Evolutionary conservation across 2,888 invertebrate species (phyloP).

Genomic region (Acronicta alni): DNA sequence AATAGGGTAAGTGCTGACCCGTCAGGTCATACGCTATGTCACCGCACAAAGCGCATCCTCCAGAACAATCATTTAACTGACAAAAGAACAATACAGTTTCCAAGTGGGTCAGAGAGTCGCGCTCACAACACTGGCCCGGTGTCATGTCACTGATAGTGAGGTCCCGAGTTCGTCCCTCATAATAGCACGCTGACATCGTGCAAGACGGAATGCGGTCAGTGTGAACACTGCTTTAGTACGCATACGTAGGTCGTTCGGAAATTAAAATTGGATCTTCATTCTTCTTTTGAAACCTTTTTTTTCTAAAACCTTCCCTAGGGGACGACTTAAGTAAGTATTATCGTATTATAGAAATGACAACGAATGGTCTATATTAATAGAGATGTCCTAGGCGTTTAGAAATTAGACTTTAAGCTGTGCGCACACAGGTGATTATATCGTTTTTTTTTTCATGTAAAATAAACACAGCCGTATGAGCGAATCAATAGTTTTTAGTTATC

Average conservation of each 20-base stretch:
- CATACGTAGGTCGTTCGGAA: conserved; percentile 16
- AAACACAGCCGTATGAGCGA: neutral
- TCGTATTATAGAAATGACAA: no score
- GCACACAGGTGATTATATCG: no score
- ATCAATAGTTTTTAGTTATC: neutral
- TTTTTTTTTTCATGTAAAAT: no score
- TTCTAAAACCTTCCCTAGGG: no score
- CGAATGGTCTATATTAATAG: no score
- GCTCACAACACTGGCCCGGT: conserved; percentile 68
- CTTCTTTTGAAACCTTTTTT: no score
- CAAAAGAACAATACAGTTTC: conserved; percentile 73
- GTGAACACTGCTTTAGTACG: conserved; percentile 50
- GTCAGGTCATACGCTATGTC: conserved; percentile 39
- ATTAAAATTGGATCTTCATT: neutral
- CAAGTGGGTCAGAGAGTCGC: conserved; percentile 81
- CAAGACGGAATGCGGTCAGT: conserved; percentile 64
- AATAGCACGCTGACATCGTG: conserved; percentile 64
- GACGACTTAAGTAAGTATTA: no score
- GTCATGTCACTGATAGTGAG: conserved; percentile 73
- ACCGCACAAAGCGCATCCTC: conserved; percentile 53
- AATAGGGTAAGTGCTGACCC: conserved; percentile 28
- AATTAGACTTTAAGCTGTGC: no score
- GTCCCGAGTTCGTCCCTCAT: conserved; percentile 68
- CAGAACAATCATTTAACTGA: conserved; percentile 60
- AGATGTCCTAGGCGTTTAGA: no score